Evolutionary conservation across 2,797 vertebrate genomes (phyloP).

Genomic region (Myotis daubentonii): DNA sequence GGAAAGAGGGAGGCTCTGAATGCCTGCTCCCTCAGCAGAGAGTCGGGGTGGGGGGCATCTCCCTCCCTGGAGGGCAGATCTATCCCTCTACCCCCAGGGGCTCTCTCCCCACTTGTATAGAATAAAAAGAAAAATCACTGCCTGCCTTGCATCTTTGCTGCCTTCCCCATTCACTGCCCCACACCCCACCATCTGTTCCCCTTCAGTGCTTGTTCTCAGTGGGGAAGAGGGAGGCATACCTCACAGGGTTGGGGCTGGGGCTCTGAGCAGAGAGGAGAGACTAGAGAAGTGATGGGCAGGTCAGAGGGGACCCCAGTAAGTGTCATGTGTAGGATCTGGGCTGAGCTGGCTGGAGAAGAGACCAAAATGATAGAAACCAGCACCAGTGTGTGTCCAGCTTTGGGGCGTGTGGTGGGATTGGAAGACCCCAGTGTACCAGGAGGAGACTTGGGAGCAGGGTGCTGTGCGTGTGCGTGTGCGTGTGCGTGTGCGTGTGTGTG

Average conservation of each 20-base stretch:
- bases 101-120: constrained; percentile 76
- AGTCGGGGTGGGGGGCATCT: constrained; percentile 6
- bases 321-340: neutral
- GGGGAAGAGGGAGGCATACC: neutral
- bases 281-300: neutral
- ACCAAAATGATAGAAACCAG: neutral
- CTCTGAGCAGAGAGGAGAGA: neutral
- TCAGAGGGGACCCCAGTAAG: neutral
- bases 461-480: neutral
- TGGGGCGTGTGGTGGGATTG: neutral
- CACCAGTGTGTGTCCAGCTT: neutral
- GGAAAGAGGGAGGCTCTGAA: constrained; percentile 39
- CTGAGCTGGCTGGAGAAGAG: neutral
- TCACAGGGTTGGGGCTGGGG: neutral
- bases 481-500: no score
- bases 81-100: constrained; percentile 69
- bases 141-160: constrained; percentile 52
- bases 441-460: neutral
- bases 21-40: constrained; percentile 40
- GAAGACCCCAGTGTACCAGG: neutral
- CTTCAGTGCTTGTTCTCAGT: neutral
- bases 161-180: constrained; percentile 15
- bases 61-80: constrained; percentile 52
- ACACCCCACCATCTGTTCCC: neutral
- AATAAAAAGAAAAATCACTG: constrained; percentile 75